phyloP scores from a whole-genome alignment of 2,888 invertebrate species.

The Drosophila greeni region DNA sequence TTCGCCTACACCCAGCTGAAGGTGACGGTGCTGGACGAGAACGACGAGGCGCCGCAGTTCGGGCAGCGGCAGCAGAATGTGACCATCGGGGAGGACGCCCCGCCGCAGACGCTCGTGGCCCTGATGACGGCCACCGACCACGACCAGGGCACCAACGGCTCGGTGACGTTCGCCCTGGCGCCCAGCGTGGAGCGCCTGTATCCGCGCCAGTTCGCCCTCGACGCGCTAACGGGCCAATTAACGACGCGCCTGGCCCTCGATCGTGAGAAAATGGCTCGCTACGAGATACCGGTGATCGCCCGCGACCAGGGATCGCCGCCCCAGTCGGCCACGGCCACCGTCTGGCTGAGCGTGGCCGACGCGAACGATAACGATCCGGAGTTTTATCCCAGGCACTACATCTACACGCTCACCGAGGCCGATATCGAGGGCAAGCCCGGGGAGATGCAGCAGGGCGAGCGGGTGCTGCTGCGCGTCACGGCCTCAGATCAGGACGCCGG shows the following conservation, averaged over 20 bases:
- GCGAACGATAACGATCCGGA: constrained; percentile 95
- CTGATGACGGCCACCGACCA: constrained; percentile 92
- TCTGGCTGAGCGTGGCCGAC: constrained; percentile 88
- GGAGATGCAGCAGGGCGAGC: constrained; percentile 9
- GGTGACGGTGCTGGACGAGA: constrained; percentile 95
- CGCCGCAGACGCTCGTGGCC: constrained; percentile 88
- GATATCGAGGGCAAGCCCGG: constrained; percentile 64
- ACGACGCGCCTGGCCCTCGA: constrained; percentile 88
- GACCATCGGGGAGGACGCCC: constrained; percentile 88
- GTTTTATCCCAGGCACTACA: constrained; percentile 94
- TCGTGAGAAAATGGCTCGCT: constrained; percentile 87
- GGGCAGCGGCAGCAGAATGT: constrained; percentile 86
- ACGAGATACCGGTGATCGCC: constrained; percentile 91
- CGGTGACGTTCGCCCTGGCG: constrained; percentile 90
- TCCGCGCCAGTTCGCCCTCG: constrained; percentile 90
- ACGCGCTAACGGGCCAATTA: constrained; percentile 90
- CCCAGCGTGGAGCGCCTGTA: constrained; percentile 88
- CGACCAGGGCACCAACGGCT: constrained; percentile 96
- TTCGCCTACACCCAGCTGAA: constrained; percentile 93
- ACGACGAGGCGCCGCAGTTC: constrained; percentile 94
- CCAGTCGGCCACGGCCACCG: constrained; percentile 93
- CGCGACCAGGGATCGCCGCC: constrained; percentile 93
- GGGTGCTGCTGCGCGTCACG: constrained; percentile 84
- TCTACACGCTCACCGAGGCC: constrained; percentile 85
- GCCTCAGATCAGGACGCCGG: constrained; percentile 90